Evolutionary conservation across 2,113 vertebrate genomes (phyloP).

Genomic region (Alosa alosa): DNA sequence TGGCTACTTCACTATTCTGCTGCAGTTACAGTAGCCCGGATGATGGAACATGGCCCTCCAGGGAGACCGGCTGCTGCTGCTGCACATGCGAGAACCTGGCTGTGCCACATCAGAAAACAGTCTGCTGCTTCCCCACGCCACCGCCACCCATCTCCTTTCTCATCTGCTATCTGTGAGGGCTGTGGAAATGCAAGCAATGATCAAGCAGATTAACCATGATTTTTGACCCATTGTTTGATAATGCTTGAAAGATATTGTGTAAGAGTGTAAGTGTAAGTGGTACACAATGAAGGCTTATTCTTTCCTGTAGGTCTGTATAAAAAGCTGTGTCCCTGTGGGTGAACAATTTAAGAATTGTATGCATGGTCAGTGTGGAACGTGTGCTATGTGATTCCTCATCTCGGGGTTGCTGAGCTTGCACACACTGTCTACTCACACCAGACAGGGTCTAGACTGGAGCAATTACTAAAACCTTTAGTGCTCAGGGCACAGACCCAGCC

Average conservation of each 20-base stretch:
- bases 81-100: neutral
- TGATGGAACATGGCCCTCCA: neutral
- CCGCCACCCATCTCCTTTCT: neutral
- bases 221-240: neutral
- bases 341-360: neutral
- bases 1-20: neutral
- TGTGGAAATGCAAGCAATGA: neutral
- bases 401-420: neutral
- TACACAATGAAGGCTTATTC: neutral
- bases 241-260: neutral
- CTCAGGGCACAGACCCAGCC: neutral
- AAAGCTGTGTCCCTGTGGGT: too few species aligned
- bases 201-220: neutral
- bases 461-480: neutral
- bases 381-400: neutral
- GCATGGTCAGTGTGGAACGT: neutral
- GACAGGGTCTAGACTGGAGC: conserved; percentile 11
- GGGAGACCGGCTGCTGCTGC: neutral
- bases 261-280: neutral
- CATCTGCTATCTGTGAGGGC: neutral
- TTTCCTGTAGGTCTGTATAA: neutral
- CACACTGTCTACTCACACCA: neutral
- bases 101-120: neutral
- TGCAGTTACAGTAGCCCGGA: neutral
- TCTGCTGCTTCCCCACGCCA: neutral